phyloP scores from a whole-genome alignment of 2,113 vertebrate genomes.

The Jacana jacana region DNA sequence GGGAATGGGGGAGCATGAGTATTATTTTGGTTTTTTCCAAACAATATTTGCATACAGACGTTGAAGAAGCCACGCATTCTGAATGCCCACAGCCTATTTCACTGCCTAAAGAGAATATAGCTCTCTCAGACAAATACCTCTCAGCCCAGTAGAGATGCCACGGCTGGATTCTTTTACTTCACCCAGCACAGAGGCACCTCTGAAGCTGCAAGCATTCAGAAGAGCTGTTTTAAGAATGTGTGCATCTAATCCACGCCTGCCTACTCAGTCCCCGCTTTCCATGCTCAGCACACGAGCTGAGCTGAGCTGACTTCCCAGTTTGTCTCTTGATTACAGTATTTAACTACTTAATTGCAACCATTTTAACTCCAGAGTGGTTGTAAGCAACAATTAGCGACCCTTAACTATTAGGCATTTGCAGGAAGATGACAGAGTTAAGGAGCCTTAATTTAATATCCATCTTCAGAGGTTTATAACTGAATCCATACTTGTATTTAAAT shows the following conservation, averaged over 20 bases:
- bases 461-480: conserved; percentile 67
- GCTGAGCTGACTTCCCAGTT: background rate
- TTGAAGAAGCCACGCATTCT: conserved; percentile 45
- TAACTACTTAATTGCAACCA: conserved; percentile 42
- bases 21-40: background rate
- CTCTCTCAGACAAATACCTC: conserved; percentile 44
- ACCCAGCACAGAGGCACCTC: conserved; percentile 46
- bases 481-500: conserved; percentile 76
- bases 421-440: conserved; percentile 43
- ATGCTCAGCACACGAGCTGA: background rate
- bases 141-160: conserved; percentile 14
- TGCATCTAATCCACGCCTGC: conserved; percentile 44
- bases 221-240: conserved; percentile 47
- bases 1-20: background rate
- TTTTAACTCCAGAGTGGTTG: background rate
- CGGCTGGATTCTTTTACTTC: conserved; percentile 18
- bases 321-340: conserved; percentile 33
- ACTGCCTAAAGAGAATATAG: conserved; percentile 45
- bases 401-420: conserved; percentile 34
- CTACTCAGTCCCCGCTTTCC: background rate
- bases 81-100: conserved; percentile 5
- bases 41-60: conserved; percentile 36
- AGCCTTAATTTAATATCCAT: conserved; percentile 63
- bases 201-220: conserved; percentile 35
- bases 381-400: conserved; percentile 4